These are phyloP conservation scores for Drosophila kurseongensis DNA, from an alignment of 1,140 invertebrate genomes.

Conservation along the genomic window DNA sequence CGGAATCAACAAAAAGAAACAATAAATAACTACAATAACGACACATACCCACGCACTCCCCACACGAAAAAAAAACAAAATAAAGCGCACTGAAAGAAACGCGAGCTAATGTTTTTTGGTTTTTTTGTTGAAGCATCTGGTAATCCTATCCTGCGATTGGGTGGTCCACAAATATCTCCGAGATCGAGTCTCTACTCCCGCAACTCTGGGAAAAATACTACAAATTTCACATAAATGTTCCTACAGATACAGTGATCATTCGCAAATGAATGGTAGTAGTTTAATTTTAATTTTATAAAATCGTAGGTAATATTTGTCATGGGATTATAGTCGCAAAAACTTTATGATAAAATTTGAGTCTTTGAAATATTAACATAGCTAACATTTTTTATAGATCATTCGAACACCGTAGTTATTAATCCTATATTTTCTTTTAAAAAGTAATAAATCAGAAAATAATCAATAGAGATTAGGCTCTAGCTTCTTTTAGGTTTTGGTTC, in stretches of 20 bases:
- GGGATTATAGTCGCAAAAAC: too few relatives aligned
- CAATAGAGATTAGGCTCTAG: too few relatives aligned
- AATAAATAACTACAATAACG: conserved; percentile 4
- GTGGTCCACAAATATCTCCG: conserved; percentile 5
- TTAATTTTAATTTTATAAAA: too few relatives aligned
- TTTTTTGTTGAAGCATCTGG: conserved; percentile 15
- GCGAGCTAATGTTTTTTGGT: not conserved
- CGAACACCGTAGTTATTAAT: too few relatives aligned
- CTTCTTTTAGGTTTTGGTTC: too few relatives aligned
- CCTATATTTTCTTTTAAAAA: too few relatives aligned
- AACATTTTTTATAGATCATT: too few relatives aligned
- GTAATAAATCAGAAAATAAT: too few relatives aligned
- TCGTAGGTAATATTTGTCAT: too few relatives aligned
- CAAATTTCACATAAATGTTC: conserved; percentile 7
- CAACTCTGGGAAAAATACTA: conserved; percentile 6
- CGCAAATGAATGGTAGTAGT: not conserved
- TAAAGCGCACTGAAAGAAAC: not conserved
- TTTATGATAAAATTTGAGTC: too few relatives aligned
- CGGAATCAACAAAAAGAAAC: conserved; percentile 27
- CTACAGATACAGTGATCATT: not conserved
- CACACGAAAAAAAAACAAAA: not conserved
- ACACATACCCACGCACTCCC: conserved; percentile 14
- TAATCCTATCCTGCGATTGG: conserved; percentile 13
- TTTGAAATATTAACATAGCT: too few relatives aligned
- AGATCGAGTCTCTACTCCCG: conserved; percentile 4